These are phyloP conservation scores for Neotoma lepida DNA, from an alignment of 2,113 vertebrate genomes.

Conservation along the genomic window DNA sequence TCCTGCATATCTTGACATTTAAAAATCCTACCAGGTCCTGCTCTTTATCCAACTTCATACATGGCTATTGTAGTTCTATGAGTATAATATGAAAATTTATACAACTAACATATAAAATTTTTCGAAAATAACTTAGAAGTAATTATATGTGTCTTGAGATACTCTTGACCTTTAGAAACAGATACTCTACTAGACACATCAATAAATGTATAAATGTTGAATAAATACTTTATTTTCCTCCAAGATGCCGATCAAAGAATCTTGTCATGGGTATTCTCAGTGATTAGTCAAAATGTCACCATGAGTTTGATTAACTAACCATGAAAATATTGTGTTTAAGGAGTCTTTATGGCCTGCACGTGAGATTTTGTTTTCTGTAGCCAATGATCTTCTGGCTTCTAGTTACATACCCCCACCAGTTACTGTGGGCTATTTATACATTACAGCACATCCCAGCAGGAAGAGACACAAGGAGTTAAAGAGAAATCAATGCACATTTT, in stretches of 20 bases:
- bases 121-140: constrained; percentile 35
- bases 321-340: constrained; percentile 27
- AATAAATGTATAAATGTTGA: constrained; percentile 24
- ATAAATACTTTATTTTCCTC: constrained; percentile 7
- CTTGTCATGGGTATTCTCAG: not conserved
- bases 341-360: not conserved
- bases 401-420: not conserved
- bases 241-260: constrained; percentile 43
- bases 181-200: not conserved
- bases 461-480: constrained; percentile 12
- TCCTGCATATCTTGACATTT: not conserved
- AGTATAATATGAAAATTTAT: constrained; percentile 24
- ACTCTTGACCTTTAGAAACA: not conserved
- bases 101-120: constrained; percentile 23
- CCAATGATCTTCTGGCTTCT: not conserved
- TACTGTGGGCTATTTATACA: not conserved
- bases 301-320: constrained; percentile 38
- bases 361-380: constrained; percentile 10
- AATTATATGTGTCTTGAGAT: not conserved
- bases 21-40: not conserved
- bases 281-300: constrained; percentile 37
- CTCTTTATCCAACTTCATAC: constrained; percentile 29
- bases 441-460: not conserved
- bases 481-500: not conserved
- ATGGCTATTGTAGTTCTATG: constrained; percentile 16